Conservation (phyloP, 2,113 vertebrate genomes). For the Agapornis roseicollis region DNA sequence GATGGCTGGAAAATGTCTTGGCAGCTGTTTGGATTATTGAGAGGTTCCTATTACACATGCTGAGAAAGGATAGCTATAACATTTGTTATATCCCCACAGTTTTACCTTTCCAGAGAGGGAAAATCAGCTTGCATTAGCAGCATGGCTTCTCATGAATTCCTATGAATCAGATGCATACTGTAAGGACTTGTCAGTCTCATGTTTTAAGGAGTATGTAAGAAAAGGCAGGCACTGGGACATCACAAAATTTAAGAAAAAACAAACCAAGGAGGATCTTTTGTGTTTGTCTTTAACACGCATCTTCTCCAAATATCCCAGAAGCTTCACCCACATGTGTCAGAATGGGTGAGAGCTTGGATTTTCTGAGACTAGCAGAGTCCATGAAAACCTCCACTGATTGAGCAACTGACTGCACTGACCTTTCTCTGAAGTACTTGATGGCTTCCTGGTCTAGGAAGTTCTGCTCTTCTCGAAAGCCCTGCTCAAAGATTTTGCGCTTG, state of each 20-base stretch:
- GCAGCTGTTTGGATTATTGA: neutral
- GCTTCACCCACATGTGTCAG: slow-evolving; percentile 72
- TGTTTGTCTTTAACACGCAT: slow-evolving; percentile 69
- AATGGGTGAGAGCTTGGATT: slow-evolving; percentile 54
- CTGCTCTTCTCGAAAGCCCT: slow-evolving; percentile 91
- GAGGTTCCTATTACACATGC: neutral
- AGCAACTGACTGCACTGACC: slow-evolving; percentile 81
- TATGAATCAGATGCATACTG: neutral
- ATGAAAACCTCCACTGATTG: slow-evolving; percentile 71
- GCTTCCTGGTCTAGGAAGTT: slow-evolving; percentile 90
- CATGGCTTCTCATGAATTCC: neutral
- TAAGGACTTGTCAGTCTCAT: neutral
- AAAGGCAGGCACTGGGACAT: neutral
- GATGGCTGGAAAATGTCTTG: neutral
- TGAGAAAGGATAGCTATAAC: neutral
- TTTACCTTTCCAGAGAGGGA: neutral
- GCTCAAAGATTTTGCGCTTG: slow-evolving; percentile 94
- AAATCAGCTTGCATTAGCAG: neutral
- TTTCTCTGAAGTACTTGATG: slow-evolving; percentile 91
- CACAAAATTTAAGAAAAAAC: neutral
- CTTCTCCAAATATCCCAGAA: slow-evolving; percentile 76
- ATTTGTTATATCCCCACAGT: neutral
- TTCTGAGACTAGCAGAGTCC: slow-evolving; percentile 58
- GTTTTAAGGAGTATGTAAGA: neutral
- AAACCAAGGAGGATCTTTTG: neutral